Evolutionary conservation across 2,113 vertebrate species (phyloP), one percentile per base, ranked within the genome.

Genomic region (Callorhinus ursinus): DNA sequence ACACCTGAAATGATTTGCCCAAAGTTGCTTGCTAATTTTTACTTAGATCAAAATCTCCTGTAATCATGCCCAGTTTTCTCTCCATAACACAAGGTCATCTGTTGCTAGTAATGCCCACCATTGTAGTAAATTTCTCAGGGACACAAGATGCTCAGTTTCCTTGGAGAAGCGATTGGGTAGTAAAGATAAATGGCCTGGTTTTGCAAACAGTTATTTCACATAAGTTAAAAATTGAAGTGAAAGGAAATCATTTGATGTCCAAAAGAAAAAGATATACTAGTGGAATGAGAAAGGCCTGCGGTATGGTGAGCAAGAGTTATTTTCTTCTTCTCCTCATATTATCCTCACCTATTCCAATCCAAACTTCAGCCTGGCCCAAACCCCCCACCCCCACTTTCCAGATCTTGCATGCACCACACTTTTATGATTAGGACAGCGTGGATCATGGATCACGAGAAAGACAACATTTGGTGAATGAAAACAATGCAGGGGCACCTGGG

Each of bases 161-260:
- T 80, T 51, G 31, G 21, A 97, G 46, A 95, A 39, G 1, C 21
- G 24, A 69, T 55, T 65, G 33, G 28, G 14, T 39, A 86, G 24
- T 77, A 71, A 65, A 90, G 11, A 86, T 42, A 83, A 95, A 55
- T n/a, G 42, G 7, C 1, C 22, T 84, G 18, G 7, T 71, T 96
- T 53, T 93, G 21, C 72, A 83, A 83, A 71, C 12, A 67, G 8
- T 21, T 11, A 36, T 85, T 90, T 93, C 36, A 71, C 15, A 7
- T 57, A 92, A 72, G 14, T 83, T 96, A 96, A 93, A 84, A 85
- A 74, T 61, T 24, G 13, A 96, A 96, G 49, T 28, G 36, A 91
- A 83, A 95, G 15, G 6, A 92, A 89, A 15, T 0, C 31, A 82
- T n/a, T 77, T 89, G 26, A 77, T 33, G 36, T 49, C 10, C 24